These are phyloP conservation scores for Uria aalge DNA, from an alignment of 2,113 vertebrate genomes.

Conservation along the genomic window DNA sequence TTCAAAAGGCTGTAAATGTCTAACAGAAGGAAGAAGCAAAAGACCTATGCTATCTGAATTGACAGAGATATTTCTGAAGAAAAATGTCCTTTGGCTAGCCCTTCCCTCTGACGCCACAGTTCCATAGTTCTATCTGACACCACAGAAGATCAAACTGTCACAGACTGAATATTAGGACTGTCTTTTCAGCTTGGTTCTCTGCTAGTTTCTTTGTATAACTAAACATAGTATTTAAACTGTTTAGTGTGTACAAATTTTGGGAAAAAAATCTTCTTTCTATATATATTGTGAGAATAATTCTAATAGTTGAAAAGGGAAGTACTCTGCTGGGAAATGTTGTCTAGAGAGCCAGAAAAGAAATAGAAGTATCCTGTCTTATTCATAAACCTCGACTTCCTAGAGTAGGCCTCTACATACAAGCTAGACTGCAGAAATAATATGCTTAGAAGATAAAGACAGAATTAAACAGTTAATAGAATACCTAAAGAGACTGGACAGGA, in stretches of 20 bases:
- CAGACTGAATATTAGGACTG: not conserved
- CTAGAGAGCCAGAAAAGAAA: not conserved
- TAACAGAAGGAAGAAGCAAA: not conserved
- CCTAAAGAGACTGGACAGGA: not conserved
- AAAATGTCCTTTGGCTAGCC: not conserved
- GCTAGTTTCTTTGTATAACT: not conserved
- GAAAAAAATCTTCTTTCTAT: not conserved
- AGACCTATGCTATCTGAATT: not conserved
- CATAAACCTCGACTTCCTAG: not conserved
- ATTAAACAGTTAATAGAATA: not conserved
- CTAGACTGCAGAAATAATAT: not conserved
- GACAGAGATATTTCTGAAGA: not conserved
- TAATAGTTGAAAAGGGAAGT: not conserved
- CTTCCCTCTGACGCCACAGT: not conserved
- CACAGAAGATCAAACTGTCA: not conserved
- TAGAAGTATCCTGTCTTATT: not conserved
- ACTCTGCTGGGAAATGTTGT: not conserved
- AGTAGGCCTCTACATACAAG: not conserved
- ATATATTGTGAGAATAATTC: not conserved
- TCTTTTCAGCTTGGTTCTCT: not conserved
- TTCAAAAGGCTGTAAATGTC: not conserved
- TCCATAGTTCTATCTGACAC: not conserved
- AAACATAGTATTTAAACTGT: not conserved
- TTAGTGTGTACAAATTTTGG: not conserved
- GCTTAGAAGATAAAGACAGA: not conserved